These are phyloP conservation scores for Neomorphus geoffroyi DNA, from an alignment of 2,797 vertebrate species.

Conservation along the genomic window DNA sequence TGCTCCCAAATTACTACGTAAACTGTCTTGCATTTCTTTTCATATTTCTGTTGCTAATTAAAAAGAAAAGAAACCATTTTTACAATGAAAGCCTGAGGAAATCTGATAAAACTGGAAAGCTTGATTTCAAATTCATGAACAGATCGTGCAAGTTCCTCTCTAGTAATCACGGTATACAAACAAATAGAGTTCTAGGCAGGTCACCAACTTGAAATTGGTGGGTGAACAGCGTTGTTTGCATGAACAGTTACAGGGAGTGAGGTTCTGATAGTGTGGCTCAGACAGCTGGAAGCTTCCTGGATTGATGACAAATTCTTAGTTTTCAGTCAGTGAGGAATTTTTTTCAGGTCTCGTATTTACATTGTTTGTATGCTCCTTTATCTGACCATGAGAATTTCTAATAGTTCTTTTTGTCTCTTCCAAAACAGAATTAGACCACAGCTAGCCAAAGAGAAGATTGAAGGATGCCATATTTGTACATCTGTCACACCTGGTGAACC, in stretches of 20 bases:
- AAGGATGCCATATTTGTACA: slow-evolving; percentile 97
- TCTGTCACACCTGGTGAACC: slow-evolving; percentile 94
- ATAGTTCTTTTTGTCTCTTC: background rate
- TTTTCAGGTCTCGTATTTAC: background rate
- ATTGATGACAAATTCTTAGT: background rate
- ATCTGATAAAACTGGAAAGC: background rate
- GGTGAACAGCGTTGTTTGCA: background rate
- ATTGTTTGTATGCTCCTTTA: background rate
- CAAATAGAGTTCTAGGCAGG: background rate
- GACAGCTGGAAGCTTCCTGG: background rate
- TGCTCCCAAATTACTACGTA: background rate
- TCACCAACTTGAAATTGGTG: background rate
- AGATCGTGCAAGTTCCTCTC: background rate
- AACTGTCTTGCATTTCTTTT: background rate
- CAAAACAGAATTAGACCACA: slow-evolving; percentile 91
- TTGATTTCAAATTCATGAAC: background rate
- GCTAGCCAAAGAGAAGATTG: slow-evolving; percentile 94
- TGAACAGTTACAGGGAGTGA: background rate
- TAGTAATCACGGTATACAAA: background rate
- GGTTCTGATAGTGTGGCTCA: background rate
- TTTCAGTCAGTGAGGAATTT: background rate
- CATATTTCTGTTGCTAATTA: background rate
- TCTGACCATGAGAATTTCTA: background rate
- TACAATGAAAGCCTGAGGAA: background rate
- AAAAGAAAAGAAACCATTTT: background rate